Evolutionary conservation across 2,797 vertebrate species (phyloP), one percentile per base, ranked within the genome.

Genomic region (Pelochelys cantorii): DNA sequence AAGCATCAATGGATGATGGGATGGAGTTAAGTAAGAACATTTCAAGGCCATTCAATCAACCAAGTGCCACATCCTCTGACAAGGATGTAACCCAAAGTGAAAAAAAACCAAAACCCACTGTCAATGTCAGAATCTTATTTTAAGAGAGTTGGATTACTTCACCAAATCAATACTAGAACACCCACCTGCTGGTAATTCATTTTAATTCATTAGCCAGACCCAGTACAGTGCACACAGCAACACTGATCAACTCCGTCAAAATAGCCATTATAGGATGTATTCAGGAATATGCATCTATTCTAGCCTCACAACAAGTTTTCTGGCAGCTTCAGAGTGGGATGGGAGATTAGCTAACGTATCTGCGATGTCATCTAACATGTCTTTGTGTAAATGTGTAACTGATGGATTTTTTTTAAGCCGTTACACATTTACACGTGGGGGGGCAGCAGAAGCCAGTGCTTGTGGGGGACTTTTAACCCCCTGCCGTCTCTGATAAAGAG

Each of bases 141-240:
- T 55, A 83, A 27, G 14, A 68, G 13, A 14, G 27, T 1, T 22
- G 23, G 1, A 81, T 57, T 85, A 74, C 85, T 55, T 84, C 71
- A 91, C 27, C 81, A 91, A 85, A 53, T 90, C 74, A 7, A 31
- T 11, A 55, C 0, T 34, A 68, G 11, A 93, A 53, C 83, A 75
- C 52, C 5, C 31, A 62, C 27, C 52, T 79, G 55, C 53, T 77
- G 85, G 34, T 1, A 0, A 52, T 59, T 78, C 71, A 75, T 75
- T 42, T 37, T 75, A 75, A 25, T 48, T 23, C 25, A 25, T 48
- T 27, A 75, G 37, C 37, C 22, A 37, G 34, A 48, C 37, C 37
- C 6, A 68, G n/a, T 71, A 42, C 31, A n/a, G 4, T 0, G 1
- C 55, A 53, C 15, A 29, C 12, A 18, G 54, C n/a, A 25, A 25